Evolutionary conservation across 2,113 vertebrate genomes (phyloP).

Genomic region (Otocyon megalotis): DNA sequence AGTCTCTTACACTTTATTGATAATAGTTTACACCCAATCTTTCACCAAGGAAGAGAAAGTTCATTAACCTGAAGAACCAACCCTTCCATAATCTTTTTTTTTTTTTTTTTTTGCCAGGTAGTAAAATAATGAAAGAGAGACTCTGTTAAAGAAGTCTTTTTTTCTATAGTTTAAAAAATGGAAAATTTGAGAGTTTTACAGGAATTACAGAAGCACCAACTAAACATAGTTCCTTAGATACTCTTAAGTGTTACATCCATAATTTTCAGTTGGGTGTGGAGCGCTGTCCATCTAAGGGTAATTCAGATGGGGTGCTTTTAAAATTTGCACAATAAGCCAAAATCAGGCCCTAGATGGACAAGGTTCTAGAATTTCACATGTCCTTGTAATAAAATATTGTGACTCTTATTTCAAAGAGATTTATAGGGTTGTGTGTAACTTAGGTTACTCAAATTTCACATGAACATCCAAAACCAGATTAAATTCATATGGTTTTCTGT

Average conservation of each 20-base stretch:
- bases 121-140: slow-evolving; percentile 31
- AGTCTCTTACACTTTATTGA: background rate
- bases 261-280: slow-evolving; percentile 7
- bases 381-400: slow-evolving; percentile 62
- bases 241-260: background rate
- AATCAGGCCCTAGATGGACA: background rate
- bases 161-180: background rate
- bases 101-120: background rate
- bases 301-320: background rate
- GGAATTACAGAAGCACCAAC: background rate
- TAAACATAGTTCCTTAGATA: background rate
- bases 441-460: slow-evolving; percentile 69
- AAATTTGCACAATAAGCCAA: background rate
- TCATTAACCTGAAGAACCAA: background rate
- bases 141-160: background rate
- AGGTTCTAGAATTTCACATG: slow-evolving; percentile 73
- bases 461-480: slow-evolving; percentile 49
- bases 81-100: background rate
- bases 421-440: slow-evolving; percentile 65
- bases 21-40: background rate
- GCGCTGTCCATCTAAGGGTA: background rate
- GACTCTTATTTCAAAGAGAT: slow-evolving; percentile 79
- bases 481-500: slow-evolving; percentile 62
- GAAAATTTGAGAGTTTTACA: background rate
- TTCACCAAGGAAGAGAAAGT: background rate